Base-by-base conservation (phyloP, 2,888 invertebrate species). In the Tenthredo distinguenda region DNA sequence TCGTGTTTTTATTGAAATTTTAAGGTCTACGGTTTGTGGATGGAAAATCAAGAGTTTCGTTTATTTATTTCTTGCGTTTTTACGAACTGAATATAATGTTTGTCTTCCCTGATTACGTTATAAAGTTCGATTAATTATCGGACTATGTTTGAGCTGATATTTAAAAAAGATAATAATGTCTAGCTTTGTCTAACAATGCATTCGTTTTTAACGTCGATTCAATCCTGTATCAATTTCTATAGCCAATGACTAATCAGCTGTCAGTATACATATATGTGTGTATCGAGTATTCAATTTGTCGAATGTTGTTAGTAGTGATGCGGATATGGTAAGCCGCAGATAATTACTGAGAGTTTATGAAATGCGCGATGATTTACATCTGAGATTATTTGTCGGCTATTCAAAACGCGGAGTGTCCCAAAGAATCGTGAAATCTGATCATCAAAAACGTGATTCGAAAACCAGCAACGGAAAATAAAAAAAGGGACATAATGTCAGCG, bases 171-270 rank as follows among this genome's bases (percentile, higher is more conserved):
- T 7, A 58, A 58, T 7, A 21, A 6, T 7, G 21, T 58, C 21
- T n/a, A 58, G 18, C 58, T 62, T 26, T 62, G 26, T 9, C 2
- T 10, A 9, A 62, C 26, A 26, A 21, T 15, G 47, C 47, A 3
- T 15, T 47, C 3, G 3, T 47, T 21, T 62, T 62, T 12, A 62
- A 21, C 10, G 7, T n/a, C 0, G 18, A 7, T 31, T 12, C 0
- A n/a, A n/a, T 15, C 40, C 71, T 72, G n/a, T 21, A 9, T 72
- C 37, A 10, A 37, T 72, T 72, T 40, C 15, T 21, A 40, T 72
- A 37, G 9, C n/a, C 71, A 72, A 72, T 72, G 71, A 34, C n/a
- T 31, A 72, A 72, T 15, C 71, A 72, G 71, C 71, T 72, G 71
- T 72, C 71, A 72, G 18, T n/a, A 18, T 55, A 6, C n/a, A 50